Base-by-base conservation (phyloP, 2,888 invertebrate genomes). In the Vanessa cardui region DNA sequence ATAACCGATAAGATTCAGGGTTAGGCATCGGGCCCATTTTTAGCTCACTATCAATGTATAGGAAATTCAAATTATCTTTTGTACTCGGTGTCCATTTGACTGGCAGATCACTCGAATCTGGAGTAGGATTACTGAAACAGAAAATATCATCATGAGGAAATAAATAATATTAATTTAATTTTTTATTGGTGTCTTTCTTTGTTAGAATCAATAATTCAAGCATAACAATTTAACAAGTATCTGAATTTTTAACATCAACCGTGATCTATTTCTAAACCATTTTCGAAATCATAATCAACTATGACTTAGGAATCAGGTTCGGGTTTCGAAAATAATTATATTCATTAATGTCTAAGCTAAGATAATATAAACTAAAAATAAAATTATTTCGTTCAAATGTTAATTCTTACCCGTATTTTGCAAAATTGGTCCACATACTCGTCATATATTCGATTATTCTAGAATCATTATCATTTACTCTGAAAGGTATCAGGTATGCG, bases 351-450 rank as follows among this genome's bases (percentile, higher is more conserved):
- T 39, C 39, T 8, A 12, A 8, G 9, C 33, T 9, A 33, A 33
- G 0, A 33, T 2, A 33, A 33, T 8, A 33, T 26, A 2, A 5
- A 26, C 26, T 26, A 26, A 26, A 26, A 26, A 26, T 26, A 26
- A 26, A 26, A 26, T 26, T 1, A 26, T 26, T 26, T 26, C 26
- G 26, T n/a, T 31, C 31, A 50, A 18, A 20, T 62, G 15, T 8
- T 15, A 47, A n/a, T n/a, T 49, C 77, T 58, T 76, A 92, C 92
- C 90, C 86, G 71, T 84, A 84, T 81, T 90, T 91, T 5, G 91
- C 92, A 71, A 92, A 92, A 73, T 92, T 86, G 0, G 85, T 88
- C 92, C 92, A 92, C 77, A 91, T 74, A 56, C 78, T 80, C 2
- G 90, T 89, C 77, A 92, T 83, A 71, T 76, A 77, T 18, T 88